phyloP scores from a whole-genome alignment of 2,888 invertebrate species.

The Arge pagana region DNA sequence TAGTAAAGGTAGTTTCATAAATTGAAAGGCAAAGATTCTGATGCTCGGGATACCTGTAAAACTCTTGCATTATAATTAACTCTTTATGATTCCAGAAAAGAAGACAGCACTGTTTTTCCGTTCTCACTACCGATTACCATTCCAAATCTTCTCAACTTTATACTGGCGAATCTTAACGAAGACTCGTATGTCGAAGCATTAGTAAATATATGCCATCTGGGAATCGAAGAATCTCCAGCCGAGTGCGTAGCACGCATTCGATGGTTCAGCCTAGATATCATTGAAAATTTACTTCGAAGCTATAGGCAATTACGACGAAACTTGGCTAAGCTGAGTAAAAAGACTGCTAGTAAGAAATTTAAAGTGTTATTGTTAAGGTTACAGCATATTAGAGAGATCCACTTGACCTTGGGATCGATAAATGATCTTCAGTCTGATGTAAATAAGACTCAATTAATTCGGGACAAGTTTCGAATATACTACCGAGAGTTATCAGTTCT shows the following conservation, averaged over 20 bases:
- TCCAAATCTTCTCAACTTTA: slow-evolving; percentile 71
- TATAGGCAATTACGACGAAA: slow-evolving; percentile 44
- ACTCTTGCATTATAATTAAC: background rate
- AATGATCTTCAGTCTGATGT: slow-evolving; percentile 40
- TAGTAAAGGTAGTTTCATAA: too few relatives aligned
- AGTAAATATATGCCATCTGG: slow-evolving; percentile 48
- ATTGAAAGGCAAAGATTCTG: too few relatives aligned
- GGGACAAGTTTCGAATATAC: slow-evolving; percentile 33
- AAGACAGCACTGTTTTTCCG: slow-evolving; percentile 75
- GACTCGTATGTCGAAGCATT: slow-evolving; percentile 52
- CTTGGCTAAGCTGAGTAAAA: slow-evolving; percentile 25
- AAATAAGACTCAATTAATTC: slow-evolving; percentile 34
- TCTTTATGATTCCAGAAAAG: slow-evolving; percentile 61
- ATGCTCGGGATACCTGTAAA: too few relatives aligned
- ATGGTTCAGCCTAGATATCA: slow-evolving; percentile 49
- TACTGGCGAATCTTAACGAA: slow-evolving; percentile 69
- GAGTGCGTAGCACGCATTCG: slow-evolving; percentile 49
- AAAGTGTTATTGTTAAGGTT: slow-evolving; percentile 47
- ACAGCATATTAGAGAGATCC: slow-evolving; percentile 48
- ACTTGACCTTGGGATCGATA: slow-evolving; percentile 45
- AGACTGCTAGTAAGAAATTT: slow-evolving; percentile 31
- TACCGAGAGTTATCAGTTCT: slow-evolving; percentile 31
- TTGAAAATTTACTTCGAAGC: slow-evolving; percentile 44
- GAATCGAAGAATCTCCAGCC: slow-evolving; percentile 44
- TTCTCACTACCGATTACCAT: slow-evolving; percentile 66